Base-by-base conservation (phyloP, 2,113 vertebrate species). In the Prietella phreatophila region DNA sequence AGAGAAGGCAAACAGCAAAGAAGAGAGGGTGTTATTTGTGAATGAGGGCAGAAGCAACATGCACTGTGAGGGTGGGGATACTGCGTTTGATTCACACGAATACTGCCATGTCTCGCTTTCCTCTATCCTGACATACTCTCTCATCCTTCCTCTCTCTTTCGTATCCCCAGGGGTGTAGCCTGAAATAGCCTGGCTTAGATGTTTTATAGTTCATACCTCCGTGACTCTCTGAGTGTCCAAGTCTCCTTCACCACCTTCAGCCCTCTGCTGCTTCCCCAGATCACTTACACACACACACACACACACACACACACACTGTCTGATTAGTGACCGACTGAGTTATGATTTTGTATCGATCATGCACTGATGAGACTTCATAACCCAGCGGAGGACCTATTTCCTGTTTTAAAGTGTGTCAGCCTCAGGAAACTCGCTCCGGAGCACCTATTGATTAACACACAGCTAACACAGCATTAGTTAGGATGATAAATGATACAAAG, bases 31-130 rank as follows among this genome's bases (percentile, higher is more conserved):
- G 86, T 88, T 89, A 90, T 85, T 91, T 90, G 85, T 85, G 89
- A 88, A 89, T 90, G 89, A 85, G 78, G 56, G 89, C 90, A 91
- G 88, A 90, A 87, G 47, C 85, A 88, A 89, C 83, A 65, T 73
- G 76, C 88, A 79, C 71, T 76, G 61, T 86, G 78, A 82, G 84
- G 87, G 86, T 88, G 87, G 91, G 92, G 91, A 92, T 91, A 90
- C 89, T 92, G 88, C 87, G 75, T 91, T 90, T 93, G 92, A 94
- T 91, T 93, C 89, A 91, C 90, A 93, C 91, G 92, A 89, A 94
- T 93, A 90, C 92, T 93, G 92, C 47, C 56, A 65, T 84, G 83
- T 86, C 39, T 73, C 75, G 67, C 79, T 90, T 22, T 63, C 25
- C 85, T 69, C 89, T 82, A 89, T 85, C 87, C 86, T 89, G 87